Evolutionary conservation across 2,888 invertebrate species (phyloP).

Genomic region (Cheilosia soror): DNA sequence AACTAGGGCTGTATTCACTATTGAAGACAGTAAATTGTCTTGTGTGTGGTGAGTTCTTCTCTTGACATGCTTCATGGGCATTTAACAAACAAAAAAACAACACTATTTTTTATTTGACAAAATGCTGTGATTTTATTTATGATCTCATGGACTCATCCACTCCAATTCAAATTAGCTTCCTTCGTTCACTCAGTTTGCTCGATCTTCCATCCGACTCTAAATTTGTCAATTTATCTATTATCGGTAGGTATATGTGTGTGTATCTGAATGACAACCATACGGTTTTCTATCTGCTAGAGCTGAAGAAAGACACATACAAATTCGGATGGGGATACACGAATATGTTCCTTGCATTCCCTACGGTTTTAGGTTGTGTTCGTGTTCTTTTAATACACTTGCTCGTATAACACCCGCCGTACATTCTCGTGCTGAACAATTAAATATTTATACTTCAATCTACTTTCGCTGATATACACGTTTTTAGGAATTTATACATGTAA

Average conservation of each 20-base stretch:
- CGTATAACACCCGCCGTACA: constrained; percentile 41
- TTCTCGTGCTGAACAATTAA: constrained; percentile 75
- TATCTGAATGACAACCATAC: constrained; percentile 54
- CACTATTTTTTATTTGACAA: background rate
- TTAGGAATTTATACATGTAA: constrained; percentile 78
- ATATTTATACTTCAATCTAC: constrained; percentile 78
- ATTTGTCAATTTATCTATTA: constrained; percentile 52
- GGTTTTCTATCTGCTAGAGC: constrained; percentile 29
- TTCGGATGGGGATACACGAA: constrained; percentile 25
- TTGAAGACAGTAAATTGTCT: background rate
- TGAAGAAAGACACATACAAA: constrained; percentile 41
- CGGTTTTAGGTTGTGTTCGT: background rate
- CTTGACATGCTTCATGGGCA: constrained; percentile 47
- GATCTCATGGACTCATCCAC: constrained; percentile 39
- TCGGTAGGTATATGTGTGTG: constrained; percentile 43
- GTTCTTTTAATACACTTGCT: constrained; percentile 49
- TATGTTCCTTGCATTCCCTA: constrained; percentile 14
- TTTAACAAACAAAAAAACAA: background rate
- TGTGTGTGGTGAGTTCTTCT: background rate
- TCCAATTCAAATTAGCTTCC: constrained; percentile 37
- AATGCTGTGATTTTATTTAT: constrained; percentile 51
- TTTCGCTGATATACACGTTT: constrained; percentile 76
- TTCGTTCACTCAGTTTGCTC: background rate
- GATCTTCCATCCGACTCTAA: constrained; percentile 12
- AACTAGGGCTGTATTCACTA: background rate